A percentile compares a stretch with the other conserved stretches of the same genome.
These are phyloP conservation scores for Callopanchax toddi DNA, from an alignment of 2,113 vertebrate species.

Conservation along the genomic window DNA sequence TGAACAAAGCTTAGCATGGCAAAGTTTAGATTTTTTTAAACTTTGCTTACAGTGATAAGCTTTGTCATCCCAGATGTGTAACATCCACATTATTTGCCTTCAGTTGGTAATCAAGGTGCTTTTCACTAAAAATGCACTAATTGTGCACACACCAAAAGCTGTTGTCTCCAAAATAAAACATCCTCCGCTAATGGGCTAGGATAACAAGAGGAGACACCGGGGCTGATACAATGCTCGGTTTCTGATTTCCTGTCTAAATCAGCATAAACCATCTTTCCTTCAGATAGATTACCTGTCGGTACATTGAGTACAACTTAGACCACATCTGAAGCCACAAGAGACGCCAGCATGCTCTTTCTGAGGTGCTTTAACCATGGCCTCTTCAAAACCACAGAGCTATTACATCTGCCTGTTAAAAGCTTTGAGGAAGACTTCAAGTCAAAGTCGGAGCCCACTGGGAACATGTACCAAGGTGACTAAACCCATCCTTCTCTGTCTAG, in stretches of 20 bases:
- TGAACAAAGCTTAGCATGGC: not conserved
- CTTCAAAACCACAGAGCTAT: conserved; percentile 76
- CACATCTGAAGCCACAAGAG: conserved; percentile 76
- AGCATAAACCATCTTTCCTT: conserved; percentile 68
- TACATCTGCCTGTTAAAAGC: conserved; percentile 79
- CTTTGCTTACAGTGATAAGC: too few species aligned
- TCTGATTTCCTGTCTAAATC: conserved; percentile 77
- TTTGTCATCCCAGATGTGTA: not conserved
- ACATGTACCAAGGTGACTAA: conserved; percentile 68
- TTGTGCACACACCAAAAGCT: conserved; percentile 34
- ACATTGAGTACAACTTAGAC: conserved; percentile 79
- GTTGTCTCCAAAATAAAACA: conserved; percentile 51
- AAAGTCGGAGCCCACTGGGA: conserved; percentile 62
- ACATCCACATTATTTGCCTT: not conserved
- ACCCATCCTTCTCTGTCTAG: conserved; percentile 51
- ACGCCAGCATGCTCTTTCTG: conserved; percentile 63
- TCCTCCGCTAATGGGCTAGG: conserved; percentile 55
- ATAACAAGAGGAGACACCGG: conserved; percentile 58
- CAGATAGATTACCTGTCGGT: conserved; percentile 80
- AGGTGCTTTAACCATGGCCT: conserved; percentile 66
- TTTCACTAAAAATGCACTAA: conserved; percentile 16
- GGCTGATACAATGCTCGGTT: conserved; percentile 59
- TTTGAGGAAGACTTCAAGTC: conserved; percentile 70
- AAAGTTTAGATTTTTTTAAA: too few species aligned
- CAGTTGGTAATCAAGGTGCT: conserved; percentile 19